Conservation (phyloP, 1,140 invertebrate genomes). For the Caligus rogercresseyi region DNA sequence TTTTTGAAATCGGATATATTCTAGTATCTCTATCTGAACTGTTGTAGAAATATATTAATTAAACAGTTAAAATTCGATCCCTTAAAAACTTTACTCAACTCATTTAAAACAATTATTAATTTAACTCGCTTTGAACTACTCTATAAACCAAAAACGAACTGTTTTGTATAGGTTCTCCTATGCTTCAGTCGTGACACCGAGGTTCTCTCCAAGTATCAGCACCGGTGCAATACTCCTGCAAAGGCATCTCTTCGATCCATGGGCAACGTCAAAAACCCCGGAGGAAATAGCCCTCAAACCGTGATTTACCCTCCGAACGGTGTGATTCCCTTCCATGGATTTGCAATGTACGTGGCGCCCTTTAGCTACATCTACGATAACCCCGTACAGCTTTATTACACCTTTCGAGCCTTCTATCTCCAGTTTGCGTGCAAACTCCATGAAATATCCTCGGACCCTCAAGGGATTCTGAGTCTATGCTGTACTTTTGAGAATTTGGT, state of each 20-base stretch:
- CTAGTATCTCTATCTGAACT: too few species aligned
- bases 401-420: slow-evolving; percentile 71
- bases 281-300: slow-evolving; percentile 23
- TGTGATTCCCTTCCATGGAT: slow-evolving; percentile 87
- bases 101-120: too few species aligned
- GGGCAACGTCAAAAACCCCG: neutral
- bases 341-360: slow-evolving; percentile 92
- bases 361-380: slow-evolving; percentile 85
- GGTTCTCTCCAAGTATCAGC: slow-evolving; percentile 42
- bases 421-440: slow-evolving; percentile 15
- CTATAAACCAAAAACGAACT: too few species aligned
- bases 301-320: slow-evolving; percentile 82
- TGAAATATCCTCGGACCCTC: neutral
- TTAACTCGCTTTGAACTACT: too few species aligned
- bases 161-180: slow-evolving; percentile 42
- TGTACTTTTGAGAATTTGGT: slow-evolving; percentile 5
- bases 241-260: slow-evolving; percentile 40
- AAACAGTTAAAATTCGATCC: too few species aligned
- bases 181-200: slow-evolving; percentile 78
- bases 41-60: too few species aligned
- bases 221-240: slow-evolving; percentile 39
- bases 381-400: slow-evolving; percentile 63
- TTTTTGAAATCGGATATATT: too few species aligned
- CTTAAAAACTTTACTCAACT: too few species aligned
- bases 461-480: slow-evolving; percentile 9